A percentile compares a stretch with the other conserved stretches of the same genome.
Evolutionary conservation across 2,888 invertebrate species (phyloP).

Genomic region (Eumerus sabulonum): DNA sequence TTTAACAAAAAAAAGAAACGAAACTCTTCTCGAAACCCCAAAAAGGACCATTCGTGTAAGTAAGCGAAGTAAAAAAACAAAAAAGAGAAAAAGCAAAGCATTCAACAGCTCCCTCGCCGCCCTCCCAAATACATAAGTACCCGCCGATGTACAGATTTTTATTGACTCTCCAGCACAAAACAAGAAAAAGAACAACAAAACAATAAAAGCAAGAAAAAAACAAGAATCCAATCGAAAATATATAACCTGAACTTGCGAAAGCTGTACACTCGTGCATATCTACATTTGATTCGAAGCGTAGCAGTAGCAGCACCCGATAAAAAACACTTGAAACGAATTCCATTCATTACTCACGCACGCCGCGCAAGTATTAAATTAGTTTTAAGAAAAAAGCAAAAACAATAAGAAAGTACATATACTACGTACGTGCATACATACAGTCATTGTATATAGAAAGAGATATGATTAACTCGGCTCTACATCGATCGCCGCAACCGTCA

Average conservation of each 20-base stretch:
- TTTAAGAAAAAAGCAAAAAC: conserved; percentile 50
- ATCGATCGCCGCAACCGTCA: conserved; percentile 65
- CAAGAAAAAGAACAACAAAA: conserved; percentile 33
- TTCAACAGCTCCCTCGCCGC: conserved; percentile 39
- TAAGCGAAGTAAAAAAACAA: background rate
- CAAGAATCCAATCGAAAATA: conserved; percentile 16
- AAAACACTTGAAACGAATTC: conserved; percentile 59
- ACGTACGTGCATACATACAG: conserved; percentile 14
- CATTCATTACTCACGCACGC: conserved; percentile 67
- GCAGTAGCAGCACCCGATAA: conserved; percentile 3
- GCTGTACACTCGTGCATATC: conserved; percentile 55
- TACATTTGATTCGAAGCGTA: conserved; percentile 18
- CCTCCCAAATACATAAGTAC: conserved; percentile 52
- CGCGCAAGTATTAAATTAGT: conserved; percentile 65
- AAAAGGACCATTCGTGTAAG: background rate
- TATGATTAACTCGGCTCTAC: conserved; percentile 67
- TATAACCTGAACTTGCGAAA: conserved; percentile 9
- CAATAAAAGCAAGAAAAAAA: conserved; percentile 13
- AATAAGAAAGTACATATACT: background rate
- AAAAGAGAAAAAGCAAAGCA: conserved; percentile 16
- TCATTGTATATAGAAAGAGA: conserved; percentile 23
- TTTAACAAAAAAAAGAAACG: background rate
- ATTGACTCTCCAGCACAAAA: too few relatives aligned
- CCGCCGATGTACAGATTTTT: conserved; percentile 69
- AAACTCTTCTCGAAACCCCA: conserved; percentile 1